Percentiles rank a stretch among this genome's conserved stretches.
Evolutionary conservation across 2,113 vertebrate species (phyloP).

Genomic region (Tachysurus vachellii): DNA sequence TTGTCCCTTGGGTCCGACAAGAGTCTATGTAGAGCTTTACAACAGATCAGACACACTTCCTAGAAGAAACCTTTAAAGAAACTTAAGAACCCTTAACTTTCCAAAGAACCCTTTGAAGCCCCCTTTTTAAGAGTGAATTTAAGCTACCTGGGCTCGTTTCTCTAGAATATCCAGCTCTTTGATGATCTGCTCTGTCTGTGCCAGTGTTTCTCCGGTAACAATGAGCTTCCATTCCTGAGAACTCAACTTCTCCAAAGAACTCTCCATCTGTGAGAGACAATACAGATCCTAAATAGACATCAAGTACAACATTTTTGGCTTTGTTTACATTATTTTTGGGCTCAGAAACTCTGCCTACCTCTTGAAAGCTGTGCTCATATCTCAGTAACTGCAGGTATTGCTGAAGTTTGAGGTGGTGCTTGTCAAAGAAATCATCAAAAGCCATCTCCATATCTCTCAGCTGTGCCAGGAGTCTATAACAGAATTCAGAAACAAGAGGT

Average conservation of each 20-base stretch:
- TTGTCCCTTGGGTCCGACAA: not conserved
- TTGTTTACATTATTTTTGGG: not conserved
- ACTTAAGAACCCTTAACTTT: not conserved
- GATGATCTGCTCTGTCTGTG: conserved; percentile 81
- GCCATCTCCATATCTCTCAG: conserved; percentile 93
- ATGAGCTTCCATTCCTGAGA: conserved; percentile 78
- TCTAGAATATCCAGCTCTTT: conserved; percentile 79
- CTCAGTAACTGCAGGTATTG: conserved; percentile 90
- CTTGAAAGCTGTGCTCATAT: conserved; percentile 91
- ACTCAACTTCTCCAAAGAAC: conserved; percentile 78
- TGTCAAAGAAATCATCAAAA: conserved; percentile 98
- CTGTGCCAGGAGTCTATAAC: conserved; percentile 85
- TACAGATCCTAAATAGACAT: not conserved
- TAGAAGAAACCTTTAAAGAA: not conserved
- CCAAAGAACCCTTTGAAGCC: not conserved
- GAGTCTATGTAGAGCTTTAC: not conserved
- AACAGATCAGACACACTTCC: not conserved
- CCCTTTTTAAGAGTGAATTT: not conserved
- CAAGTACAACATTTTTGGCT: not conserved
- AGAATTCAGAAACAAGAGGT: conserved; percentile 1
- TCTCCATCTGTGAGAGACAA: conserved; percentile 74
- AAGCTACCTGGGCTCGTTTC: conserved; percentile 80
- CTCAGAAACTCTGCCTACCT: conserved; percentile 70
- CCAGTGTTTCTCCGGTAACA: conserved; percentile 71
- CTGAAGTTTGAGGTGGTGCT: conserved; percentile 92